Evolutionary conservation across 2,113 vertebrate species (phyloP), one percentile per base, ranked within the genome.

Genomic region (Phocoena phocoena): DNA sequence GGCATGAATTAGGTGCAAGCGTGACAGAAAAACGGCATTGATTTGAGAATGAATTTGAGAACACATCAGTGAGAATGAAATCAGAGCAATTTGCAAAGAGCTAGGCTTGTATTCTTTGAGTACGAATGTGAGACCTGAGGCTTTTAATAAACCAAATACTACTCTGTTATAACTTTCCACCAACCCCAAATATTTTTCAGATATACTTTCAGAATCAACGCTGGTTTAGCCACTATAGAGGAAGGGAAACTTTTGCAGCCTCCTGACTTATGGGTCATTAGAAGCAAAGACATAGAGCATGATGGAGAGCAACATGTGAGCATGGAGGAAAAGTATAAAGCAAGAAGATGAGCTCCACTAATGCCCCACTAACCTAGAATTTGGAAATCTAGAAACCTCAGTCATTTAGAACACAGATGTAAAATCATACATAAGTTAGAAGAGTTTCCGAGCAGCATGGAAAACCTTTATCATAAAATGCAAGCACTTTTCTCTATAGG

Each of bases 1-100:
- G 95, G 97, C 71, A 62, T 58, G 94, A 71, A 50, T 36, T 96
- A 95, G 97, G 97, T 84, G 83, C 88, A 90, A 95, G 96, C 26
- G 18, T 93, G 89, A 93, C 23, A 26, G 90, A 23, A 38, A 58
- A 65, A 53, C 0, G 2, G 71, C 25, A 3, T 28, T 71, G 63
- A 67, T 70, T 60, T 11, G 58, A 88, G 31, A 87, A 36, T 36
- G 71, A 77, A 65, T 63, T 77, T 47, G 73, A 76, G 95, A 90
- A 60, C 62, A 53, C 65, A 55, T 68, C 53, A 33, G 28, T 38
- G 55, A 92, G 80, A 85, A 79, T 68, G 80, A 92, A 83, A 76
- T 83, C 62, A 67, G 67, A 95, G 31, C 50, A 28, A 9, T 84
- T 47, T 71, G 83, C 79, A 92, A 73, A 76, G 93, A 93, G 17